phyloP scores from a whole-genome alignment of 2,888 invertebrate species.

The Drosophila melanosoma region DNA sequence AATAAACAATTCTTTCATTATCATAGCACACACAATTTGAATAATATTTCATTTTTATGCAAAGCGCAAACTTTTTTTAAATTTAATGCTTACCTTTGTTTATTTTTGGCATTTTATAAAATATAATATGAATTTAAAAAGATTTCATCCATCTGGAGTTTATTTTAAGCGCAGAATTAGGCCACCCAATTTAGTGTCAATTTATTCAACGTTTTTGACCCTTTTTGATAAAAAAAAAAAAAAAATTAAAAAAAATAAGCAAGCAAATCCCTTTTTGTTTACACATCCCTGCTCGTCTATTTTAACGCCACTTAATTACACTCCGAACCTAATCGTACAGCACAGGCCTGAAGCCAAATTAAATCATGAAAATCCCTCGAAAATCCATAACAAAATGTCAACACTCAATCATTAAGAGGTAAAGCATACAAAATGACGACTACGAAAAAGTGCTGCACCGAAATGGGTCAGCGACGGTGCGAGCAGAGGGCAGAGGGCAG shows the following conservation, averaged over 20 bases:
- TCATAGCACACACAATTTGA: neutral
- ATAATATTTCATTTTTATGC: neutral
- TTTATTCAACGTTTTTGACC: constrained; percentile 25
- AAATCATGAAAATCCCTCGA: constrained; percentile 29
- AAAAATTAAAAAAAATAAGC: constrained; percentile 2
- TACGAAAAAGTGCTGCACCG: constrained; percentile 15
- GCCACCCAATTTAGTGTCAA: constrained; percentile 17
- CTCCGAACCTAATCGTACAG: constrained; percentile 33
- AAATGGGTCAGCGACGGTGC: constrained; percentile 39
- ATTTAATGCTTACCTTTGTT: constrained; percentile 2
- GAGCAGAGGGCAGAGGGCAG: constrained; percentile 3
- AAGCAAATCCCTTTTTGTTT: constrained; percentile 21
- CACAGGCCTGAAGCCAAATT: constrained; percentile 16
- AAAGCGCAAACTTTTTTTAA: neutral
- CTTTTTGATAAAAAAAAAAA: constrained; percentile 21
- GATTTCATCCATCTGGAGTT: constrained; percentile 6
- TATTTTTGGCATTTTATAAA: constrained; percentile 1
- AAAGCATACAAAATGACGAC: constrained; percentile 29
- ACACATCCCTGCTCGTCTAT: constrained; percentile 19
- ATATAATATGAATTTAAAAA: constrained; percentile 4
- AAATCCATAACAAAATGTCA: constrained; percentile 53
- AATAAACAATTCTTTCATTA: too few species aligned
- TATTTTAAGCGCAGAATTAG: constrained; percentile 37
- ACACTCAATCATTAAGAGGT: constrained; percentile 61
- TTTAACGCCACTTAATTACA: constrained; percentile 65